Percentiles rank a stretch among this genome's conserved stretches.
Conservation (phyloP, 2,888 invertebrate species). For the Oeneis ivallda region DNA sequence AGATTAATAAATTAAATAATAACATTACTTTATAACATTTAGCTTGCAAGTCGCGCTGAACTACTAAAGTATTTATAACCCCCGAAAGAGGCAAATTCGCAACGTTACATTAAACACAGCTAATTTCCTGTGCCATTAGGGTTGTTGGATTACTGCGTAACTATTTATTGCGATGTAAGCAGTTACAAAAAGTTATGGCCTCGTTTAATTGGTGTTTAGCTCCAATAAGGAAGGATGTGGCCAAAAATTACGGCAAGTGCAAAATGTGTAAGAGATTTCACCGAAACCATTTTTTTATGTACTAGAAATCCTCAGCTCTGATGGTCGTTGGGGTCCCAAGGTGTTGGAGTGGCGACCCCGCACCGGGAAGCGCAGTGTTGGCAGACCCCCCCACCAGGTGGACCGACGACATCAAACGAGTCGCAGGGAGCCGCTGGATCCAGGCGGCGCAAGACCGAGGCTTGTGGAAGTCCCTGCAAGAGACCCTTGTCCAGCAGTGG, state of each 20-base stretch:
- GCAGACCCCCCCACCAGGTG: too few relatives aligned
- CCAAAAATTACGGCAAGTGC: neutral
- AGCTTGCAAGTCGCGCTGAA: constrained; percentile 27
- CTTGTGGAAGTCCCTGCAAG: too few relatives aligned
- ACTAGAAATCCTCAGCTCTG: too few relatives aligned
- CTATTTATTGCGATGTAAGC: constrained; percentile 38
- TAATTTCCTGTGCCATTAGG: constrained; percentile 38
- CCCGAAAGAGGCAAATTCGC: constrained; percentile 35
- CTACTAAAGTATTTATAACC: constrained; percentile 37
- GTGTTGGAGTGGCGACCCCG: too few relatives aligned
- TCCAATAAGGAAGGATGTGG: neutral
- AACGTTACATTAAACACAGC: constrained; percentile 38
- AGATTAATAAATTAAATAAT: too few relatives aligned
- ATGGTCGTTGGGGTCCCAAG: too few relatives aligned
- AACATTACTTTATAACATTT: constrained; percentile 24
- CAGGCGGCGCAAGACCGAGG: too few relatives aligned
- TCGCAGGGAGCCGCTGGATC: too few relatives aligned
- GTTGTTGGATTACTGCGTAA: constrained; percentile 37
- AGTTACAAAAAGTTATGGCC: constrained; percentile 36
- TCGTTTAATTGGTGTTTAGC: constrained; percentile 30
- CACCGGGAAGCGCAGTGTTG: too few relatives aligned
- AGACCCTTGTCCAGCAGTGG: too few relatives aligned
- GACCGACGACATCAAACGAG: too few relatives aligned
- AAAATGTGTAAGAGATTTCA: neutral
- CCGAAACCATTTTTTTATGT: too few relatives aligned